Evolutionary conservation across 1,140 invertebrate species (phyloP), one percentile per base, ranked within the genome.

Genomic region (Hylaeus volcanicus): DNA sequence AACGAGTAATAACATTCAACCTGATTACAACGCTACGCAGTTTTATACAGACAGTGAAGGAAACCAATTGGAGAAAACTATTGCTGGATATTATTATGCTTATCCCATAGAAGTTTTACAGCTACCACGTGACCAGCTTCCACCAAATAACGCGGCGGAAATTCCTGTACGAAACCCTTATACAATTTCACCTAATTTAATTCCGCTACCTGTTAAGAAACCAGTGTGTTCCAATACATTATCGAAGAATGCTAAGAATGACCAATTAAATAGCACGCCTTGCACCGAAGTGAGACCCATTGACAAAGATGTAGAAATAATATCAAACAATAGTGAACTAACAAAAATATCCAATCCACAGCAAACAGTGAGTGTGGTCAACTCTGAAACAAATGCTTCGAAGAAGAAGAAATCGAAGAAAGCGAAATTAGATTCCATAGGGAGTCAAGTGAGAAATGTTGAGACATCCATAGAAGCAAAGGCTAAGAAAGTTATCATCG

Each of bases 341-440:
- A 15, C 11, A 14, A 14, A 41, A 11, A 14, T 43, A 56, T 41
- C 4, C 15, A 51, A n/a, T 39, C 55, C 45, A 39, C n/a, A 68
- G 15, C 15, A 74, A 68, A 9, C 45, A 8, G 2, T 51, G 63
- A 9, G 43, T 15, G 8, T 5, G 5, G 11, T 12, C 6, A 3
- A 12, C 8, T 12, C 39, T 15, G n/a, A 26, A 15, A 5, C 5
- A 58, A 48, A 8, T 14, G 0, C 11, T 39, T 2, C 55, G 0
- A 81, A 71, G 14, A 77, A 58, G 60, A 82, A 78, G 12, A 77
- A 45, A 60, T 11, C 4, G 11, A 76, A 78, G 41, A 72, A 60
- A 41, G 5, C 3, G 15, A 72, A 76, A 77, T 0, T 0, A 48
- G 9, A 48, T 41, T 1, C n/a, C 58, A 37, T 0, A 26, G 53